Conservation (phyloP, 2,888 invertebrate species). For the Aproaerema taeniolella region DNA sequence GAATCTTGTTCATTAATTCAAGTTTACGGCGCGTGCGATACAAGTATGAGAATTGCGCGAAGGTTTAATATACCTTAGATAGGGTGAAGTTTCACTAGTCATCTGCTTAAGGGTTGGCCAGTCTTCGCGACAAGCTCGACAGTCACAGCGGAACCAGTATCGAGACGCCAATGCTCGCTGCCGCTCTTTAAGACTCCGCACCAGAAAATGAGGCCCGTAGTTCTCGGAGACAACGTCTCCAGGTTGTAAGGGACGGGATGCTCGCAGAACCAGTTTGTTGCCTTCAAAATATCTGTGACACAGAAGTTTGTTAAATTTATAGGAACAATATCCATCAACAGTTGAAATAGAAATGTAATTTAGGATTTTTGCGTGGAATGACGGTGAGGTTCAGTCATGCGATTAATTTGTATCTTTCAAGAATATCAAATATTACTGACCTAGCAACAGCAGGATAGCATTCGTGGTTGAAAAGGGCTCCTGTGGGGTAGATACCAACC, state of each 20-base stretch:
- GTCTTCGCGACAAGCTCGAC: constrained; percentile 83
- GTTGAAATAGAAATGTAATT: no score
- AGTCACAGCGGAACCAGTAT: constrained; percentile 88
- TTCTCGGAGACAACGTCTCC: constrained; percentile 88
- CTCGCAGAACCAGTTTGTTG: constrained; percentile 82
- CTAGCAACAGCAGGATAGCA: constrained; percentile 87
- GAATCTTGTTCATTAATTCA: neutral
- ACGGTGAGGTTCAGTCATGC: no score
- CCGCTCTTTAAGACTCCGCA: constrained; percentile 71
- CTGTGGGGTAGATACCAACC: constrained; percentile 85
- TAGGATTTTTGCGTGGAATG: no score
- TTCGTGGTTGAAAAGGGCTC: constrained; percentile 89
- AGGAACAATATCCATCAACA: no score
- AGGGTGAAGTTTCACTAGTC: constrained; percentile 60
- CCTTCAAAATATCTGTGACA: constrained; percentile 87
- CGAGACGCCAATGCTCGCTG: constrained; percentile 81
- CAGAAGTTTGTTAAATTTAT: no score
- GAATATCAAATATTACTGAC: no score
- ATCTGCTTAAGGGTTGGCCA: constrained; percentile 84
- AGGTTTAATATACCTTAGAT: constrained; percentile 43
- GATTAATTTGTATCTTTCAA: neutral
- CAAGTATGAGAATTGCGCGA: neutral
- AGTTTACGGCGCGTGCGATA: neutral
- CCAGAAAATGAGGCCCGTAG: constrained; percentile 87
- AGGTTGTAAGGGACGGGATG: constrained; percentile 79